Percentiles rank a stretch among this genome's conserved stretches.
Evolutionary conservation across 1,140 invertebrate species (phyloP).

Genomic region (Pogonognathellus flavescens): DNA sequence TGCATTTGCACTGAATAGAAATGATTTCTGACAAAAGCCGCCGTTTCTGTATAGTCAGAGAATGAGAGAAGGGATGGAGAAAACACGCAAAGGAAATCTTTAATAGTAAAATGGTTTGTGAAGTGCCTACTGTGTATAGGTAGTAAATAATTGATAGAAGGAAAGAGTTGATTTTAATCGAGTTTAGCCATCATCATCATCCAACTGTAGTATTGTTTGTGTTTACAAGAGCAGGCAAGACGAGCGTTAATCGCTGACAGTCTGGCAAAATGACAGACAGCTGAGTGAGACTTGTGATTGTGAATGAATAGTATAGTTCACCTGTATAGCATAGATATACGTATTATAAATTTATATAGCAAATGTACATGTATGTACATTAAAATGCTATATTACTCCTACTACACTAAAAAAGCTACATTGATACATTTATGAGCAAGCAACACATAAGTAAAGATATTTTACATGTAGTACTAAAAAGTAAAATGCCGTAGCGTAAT

Average conservation of each 20-base stretch:
- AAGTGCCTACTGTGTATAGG: not conserved
- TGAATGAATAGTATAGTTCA: not conserved
- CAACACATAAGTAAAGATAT: too few relatives aligned
- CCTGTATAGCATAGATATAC: not conserved
- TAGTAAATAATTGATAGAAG: not conserved
- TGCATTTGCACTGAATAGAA: too few relatives aligned
- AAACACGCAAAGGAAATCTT: not conserved
- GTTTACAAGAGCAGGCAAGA: slow-evolving; percentile 35
- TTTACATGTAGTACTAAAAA: too few relatives aligned
- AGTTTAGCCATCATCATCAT: slow-evolving; percentile 19
- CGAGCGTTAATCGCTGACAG: slow-evolving; percentile 38
- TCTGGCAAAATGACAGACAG: slow-evolving; percentile 41
- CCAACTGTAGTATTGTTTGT: slow-evolving; percentile 24
- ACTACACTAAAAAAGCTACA: too few relatives aligned
- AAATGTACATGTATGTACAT: not conserved
- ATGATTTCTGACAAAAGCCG: too few relatives aligned
- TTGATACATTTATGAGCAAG: too few relatives aligned
- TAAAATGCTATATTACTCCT: too few relatives aligned
- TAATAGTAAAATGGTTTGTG: not conserved
- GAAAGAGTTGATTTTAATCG: not conserved
- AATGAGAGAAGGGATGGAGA: not conserved
- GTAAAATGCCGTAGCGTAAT: too few relatives aligned
- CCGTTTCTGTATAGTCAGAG: too few relatives aligned
- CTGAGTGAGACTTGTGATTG: not conserved
- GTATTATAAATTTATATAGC: not conserved